phyloP scores from a whole-genome alignment of 1,140 invertebrate genomes.

The Drosophila bocki region DNA sequence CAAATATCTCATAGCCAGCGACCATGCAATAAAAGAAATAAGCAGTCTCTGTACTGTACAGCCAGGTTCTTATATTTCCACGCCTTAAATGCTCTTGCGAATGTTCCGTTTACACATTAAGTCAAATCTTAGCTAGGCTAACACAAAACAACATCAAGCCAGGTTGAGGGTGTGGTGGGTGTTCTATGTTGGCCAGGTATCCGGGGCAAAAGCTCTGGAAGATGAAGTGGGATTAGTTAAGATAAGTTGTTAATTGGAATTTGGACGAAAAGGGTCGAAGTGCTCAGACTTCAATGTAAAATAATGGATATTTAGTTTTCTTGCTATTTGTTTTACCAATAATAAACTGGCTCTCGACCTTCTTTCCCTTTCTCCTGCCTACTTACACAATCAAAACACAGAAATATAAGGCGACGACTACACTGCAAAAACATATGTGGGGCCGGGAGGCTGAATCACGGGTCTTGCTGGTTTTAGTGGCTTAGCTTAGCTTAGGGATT shows the following conservation, averaged over 20 bases:
- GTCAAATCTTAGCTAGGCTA: conserved; percentile 59
- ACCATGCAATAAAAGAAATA: conserved; percentile 35
- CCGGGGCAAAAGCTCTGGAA: conserved; percentile 51
- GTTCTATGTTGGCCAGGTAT: conserved; percentile 29
- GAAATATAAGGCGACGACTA: conserved; percentile 74
- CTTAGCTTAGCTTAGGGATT: conserved; percentile 57
- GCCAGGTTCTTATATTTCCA: conserved; percentile 75
- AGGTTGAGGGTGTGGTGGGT: conserved; percentile 30
- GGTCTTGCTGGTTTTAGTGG: conserved; percentile 44
- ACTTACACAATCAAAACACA: conserved; percentile 70
- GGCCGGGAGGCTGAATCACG: conserved; percentile 40
- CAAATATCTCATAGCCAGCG: conserved; percentile 30
- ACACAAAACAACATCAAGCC: conserved; percentile 58
- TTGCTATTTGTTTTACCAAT: neutral
- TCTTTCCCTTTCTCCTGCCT: neutral
- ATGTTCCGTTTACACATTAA: conserved; percentile 65
- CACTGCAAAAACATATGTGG: conserved; percentile 54
- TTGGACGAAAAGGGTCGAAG: neutral
- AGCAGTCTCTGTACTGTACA: conserved; percentile 50
- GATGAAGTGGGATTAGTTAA: conserved; percentile 1
- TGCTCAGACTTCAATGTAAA: neutral
- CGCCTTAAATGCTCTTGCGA: conserved; percentile 76
- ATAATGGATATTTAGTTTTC: neutral
- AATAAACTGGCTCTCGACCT: too few relatives aligned
- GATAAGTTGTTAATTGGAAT: neutral